Conservation (phyloP, 2,888 invertebrate genomes). For the Netelia melanura region DNA sequence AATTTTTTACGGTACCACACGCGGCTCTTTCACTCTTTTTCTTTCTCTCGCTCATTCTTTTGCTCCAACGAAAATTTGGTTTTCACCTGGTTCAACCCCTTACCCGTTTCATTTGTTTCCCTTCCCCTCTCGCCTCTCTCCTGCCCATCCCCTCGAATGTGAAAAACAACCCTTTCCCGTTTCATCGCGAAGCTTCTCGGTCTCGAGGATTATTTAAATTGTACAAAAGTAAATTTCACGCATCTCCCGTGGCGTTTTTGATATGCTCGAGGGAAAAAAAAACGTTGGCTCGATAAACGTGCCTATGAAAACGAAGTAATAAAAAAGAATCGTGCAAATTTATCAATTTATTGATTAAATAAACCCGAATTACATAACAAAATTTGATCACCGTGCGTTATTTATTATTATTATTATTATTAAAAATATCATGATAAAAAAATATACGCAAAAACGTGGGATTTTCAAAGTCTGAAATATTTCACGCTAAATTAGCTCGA, state of each 20-base stretch:
- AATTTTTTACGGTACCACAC: slow-evolving; percentile 81
- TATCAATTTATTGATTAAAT: not conserved
- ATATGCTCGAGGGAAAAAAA: slow-evolving; percentile 24
- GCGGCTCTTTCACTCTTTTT: slow-evolving; percentile 38
- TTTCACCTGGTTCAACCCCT: slow-evolving; percentile 79
- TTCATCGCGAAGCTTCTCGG: slow-evolving; percentile 40
- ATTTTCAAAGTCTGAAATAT: slow-evolving; percentile 35
- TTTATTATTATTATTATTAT: not conserved
- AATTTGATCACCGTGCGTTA: too few species aligned
- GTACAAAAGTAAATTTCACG: slow-evolving; percentile 60
- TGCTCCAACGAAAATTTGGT: slow-evolving; percentile 75
- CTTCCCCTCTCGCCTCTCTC: slow-evolving; percentile 50
- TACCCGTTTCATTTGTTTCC: slow-evolving; percentile 64
- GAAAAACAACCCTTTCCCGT: slow-evolving; percentile 64
- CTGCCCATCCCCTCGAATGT: slow-evolving; percentile 37
- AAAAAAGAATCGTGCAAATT: not conserved
- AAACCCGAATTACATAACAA: too few species aligned
- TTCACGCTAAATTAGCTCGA: slow-evolving; percentile 51
- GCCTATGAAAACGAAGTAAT: not conserved
- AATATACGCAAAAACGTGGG: slow-evolving; percentile 22
- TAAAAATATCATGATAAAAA: not conserved
- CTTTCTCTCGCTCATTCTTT: slow-evolving; percentile 40
- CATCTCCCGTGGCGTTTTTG: not conserved
- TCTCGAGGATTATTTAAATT: slow-evolving; percentile 65
- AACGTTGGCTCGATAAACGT: slow-evolving; percentile 29